These are phyloP conservation scores for Lerista edwardsae DNA, from an alignment of 2,797 vertebrate species.

Conservation along the genomic window DNA sequence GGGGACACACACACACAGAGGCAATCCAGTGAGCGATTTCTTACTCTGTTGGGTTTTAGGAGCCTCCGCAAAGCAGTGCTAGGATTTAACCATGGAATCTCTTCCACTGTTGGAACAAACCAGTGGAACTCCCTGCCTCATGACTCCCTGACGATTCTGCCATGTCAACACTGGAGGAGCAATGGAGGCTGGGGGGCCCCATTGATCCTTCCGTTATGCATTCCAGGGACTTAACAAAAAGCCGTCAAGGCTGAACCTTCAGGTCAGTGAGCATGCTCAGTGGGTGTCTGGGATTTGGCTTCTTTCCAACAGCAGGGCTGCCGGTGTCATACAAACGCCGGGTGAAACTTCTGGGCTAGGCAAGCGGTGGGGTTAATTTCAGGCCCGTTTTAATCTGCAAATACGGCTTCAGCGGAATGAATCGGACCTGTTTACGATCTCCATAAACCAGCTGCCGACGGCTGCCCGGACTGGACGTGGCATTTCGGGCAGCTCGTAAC, in stretches of 20 bases:
- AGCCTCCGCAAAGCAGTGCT: background rate
- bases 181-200: too few species aligned
- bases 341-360: background rate
- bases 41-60: too few species aligned
- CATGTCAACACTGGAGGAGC: background rate
- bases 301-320: background rate
- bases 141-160: background rate
- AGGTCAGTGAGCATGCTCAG: too few species aligned
- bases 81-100: background rate
- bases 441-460: background rate
- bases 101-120: background rate
- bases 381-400: background rate
- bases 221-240: too few species aligned
- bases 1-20: background rate
- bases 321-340: too few species aligned
- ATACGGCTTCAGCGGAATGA: background rate
- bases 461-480: background rate
- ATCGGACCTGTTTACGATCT: background rate
- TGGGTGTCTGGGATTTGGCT: too few species aligned
- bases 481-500: background rate
- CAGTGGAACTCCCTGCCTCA: conserved; percentile 10
- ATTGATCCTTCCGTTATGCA: too few species aligned
- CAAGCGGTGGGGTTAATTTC: background rate
- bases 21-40: background rate
- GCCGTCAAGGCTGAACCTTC: background rate